These are phyloP conservation scores for Drosophila algonquin DNA, from an alignment of 2,888 invertebrate genomes.

Conservation along the genomic window DNA sequence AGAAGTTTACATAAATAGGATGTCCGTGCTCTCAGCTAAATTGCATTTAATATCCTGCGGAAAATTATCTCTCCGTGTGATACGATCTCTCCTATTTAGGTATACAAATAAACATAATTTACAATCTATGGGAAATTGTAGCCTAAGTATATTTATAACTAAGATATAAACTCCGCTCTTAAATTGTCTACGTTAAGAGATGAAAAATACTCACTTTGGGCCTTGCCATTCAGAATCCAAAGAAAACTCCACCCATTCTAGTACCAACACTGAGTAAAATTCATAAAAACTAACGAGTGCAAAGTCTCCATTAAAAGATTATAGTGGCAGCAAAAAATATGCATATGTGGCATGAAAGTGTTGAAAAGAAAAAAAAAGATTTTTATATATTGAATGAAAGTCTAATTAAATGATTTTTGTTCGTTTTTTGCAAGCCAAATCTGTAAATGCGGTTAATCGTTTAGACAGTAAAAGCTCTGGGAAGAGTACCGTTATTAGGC, in stretches of 20 bases:
- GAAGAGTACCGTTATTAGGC: neutral
- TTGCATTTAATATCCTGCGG: constrained; percentile 72
- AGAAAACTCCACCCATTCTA: neutral
- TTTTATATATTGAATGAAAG: neutral
- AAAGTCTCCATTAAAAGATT: neutral
- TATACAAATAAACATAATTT: neutral
- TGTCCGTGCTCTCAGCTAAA: constrained; percentile 48
- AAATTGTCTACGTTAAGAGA: too few relatives aligned
- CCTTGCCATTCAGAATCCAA: neutral
- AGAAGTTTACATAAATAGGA: constrained; percentile 56
- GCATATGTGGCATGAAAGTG: neutral
- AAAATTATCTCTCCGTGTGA: constrained; percentile 44
- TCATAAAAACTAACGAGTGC: neutral
- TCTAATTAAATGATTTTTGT: neutral
- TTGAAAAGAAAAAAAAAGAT: neutral
- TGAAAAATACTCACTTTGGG: neutral
- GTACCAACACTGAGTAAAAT: neutral
- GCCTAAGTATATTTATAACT: too few relatives aligned
- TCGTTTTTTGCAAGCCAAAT: neutral
- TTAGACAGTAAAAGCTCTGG: neutral
- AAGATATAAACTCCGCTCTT: too few relatives aligned
- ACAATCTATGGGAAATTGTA: neutral
- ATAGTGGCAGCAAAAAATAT: neutral
- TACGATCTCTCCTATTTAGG: constrained; percentile 15
- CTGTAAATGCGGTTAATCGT: neutral